These are phyloP conservation scores for Erythrolamprus reginae DNA, from an alignment of 2,113 vertebrate genomes.

Conservation along the genomic window DNA sequence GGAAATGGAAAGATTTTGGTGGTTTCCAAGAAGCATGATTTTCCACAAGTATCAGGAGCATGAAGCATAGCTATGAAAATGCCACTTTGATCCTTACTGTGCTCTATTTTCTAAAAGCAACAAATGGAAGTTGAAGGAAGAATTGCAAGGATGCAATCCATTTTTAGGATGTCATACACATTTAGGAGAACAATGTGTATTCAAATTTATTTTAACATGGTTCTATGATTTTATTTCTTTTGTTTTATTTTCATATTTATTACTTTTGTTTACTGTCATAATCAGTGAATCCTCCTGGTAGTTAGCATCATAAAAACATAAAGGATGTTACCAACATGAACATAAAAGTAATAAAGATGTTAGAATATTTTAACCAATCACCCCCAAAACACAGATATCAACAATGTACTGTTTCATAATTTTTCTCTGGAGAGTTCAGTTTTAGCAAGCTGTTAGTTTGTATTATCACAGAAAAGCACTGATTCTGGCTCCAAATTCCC, in stretches of 20 bases:
- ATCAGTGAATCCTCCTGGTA: neutral
- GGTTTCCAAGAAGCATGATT: neutral
- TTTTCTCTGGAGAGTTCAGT: neutral
- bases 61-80: neutral
- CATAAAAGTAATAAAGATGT: neutral
- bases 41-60: neutral
- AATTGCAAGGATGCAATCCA: neutral
- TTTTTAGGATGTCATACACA: neutral
- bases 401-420: neutral
- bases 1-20: neutral
- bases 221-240: neutral
- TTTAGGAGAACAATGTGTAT: neutral
- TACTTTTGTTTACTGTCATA: neutral
- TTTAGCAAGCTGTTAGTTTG: neutral
- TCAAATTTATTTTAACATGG: neutral
- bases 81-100: neutral
- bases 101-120: neutral
- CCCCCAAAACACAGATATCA: neutral
- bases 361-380: neutral
- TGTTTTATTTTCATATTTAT: no score
- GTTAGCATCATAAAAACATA: neutral
- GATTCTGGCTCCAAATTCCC: neutral
- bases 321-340: neutral
- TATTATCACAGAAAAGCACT: neutral
- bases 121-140: neutral